phyloP scores from a whole-genome alignment of 1,140 invertebrate species.

The Cylas formicarius region DNA sequence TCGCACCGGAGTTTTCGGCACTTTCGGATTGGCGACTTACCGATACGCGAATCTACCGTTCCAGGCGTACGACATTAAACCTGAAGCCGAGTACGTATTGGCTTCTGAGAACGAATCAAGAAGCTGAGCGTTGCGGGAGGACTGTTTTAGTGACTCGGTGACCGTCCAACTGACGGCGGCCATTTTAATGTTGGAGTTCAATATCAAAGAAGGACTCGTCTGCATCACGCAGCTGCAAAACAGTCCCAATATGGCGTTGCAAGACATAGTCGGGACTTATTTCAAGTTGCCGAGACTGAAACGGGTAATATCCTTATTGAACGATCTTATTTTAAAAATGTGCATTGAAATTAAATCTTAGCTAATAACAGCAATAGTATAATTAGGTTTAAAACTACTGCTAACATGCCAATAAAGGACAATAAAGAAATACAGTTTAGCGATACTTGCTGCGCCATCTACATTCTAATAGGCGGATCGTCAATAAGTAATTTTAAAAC shows the following conservation, averaged over 20 bases:
- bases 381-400: no score
- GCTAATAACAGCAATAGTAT: no score
- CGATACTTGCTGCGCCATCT: no score
- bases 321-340: no score
- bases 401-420: no score
- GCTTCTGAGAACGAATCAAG: background rate
- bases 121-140: no score
- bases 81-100: conserved; percentile 51
- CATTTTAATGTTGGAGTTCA: conserved; percentile 62
- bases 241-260: conserved; percentile 47
- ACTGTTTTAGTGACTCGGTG: conserved; percentile 46
- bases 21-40: conserved; percentile 65
- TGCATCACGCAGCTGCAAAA: conserved; percentile 52
- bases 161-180: conserved; percentile 58
- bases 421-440: no score
- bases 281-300: conserved; percentile 48
- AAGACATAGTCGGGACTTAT: conserved; percentile 49
- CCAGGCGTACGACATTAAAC: conserved; percentile 77
- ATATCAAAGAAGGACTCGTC: conserved; percentile 52
- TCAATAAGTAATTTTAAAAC: no score
- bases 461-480: no score
- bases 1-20: conserved; percentile 63
- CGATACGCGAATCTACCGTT: conserved; percentile 74
- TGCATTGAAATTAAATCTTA: no score
- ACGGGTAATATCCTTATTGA: no score